Percentiles rank a stretch among this genome's conserved stretches.
These are phyloP conservation scores for Tragelaphus scriptus DNA, from an alignment of 2,113 vertebrate genomes.

Conservation along the genomic window DNA sequence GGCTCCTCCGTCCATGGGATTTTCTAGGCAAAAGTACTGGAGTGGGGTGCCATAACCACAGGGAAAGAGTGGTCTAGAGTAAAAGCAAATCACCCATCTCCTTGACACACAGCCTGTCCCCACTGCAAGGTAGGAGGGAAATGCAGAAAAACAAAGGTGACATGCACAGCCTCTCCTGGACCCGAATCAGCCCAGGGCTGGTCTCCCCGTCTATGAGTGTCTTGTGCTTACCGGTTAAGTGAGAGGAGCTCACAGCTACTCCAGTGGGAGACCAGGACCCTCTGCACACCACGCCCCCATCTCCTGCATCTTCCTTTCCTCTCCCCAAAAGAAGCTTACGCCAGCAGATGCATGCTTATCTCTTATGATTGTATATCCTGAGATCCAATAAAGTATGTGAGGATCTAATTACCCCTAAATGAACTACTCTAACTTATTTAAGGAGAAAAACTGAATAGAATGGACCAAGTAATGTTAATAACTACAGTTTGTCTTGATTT, in stretches of 20 bases:
- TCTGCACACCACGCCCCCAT: rapidly evolving
- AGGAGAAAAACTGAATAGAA: slow-evolving; percentile 1
- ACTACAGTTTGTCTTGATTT: neutral
- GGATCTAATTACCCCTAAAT: slow-evolving; percentile 4
- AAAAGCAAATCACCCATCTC: rapidly evolving
- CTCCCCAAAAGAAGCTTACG: neutral
- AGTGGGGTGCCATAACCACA: too few species aligned
- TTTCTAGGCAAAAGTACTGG: too few species aligned
- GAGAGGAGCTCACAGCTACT: rapidly evolving
- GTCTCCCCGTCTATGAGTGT: rapidly evolving
- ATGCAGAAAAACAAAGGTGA: rapidly evolving
- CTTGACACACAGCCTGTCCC: too few species aligned
- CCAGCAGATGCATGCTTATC: neutral
- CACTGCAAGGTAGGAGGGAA: neutral
- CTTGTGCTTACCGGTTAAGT: rapidly evolving
- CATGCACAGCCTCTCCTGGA: rapidly evolving
- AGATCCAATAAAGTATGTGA: neutral
- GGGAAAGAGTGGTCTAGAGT: too few species aligned
- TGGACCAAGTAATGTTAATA: neutral
- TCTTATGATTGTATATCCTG: neutral
- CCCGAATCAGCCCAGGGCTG: rapidly evolving
- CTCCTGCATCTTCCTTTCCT: neutral
- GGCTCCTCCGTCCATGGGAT: too few species aligned
- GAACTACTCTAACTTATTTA: slow-evolving; percentile 27
- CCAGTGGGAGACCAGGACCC: rapidly evolving